A percentile compares a stretch with the other conserved stretches of the same genome.
Evolutionary conservation across 2,113 vertebrate species (phyloP).

Genomic region (Takifugu bimaculatus): DNA sequence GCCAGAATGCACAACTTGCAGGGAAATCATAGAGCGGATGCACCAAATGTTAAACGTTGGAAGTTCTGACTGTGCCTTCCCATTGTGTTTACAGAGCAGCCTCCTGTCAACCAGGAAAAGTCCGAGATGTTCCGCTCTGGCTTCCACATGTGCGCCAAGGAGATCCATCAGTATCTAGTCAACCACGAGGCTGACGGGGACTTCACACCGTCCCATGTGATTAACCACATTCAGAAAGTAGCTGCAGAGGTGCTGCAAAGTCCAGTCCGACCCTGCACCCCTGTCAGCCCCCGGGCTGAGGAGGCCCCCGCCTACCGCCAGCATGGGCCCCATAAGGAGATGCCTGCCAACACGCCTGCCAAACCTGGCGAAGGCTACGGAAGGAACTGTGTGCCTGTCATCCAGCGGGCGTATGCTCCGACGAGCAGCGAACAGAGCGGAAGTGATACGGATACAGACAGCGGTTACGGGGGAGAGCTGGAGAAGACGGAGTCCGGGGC

Average conservation of each 20-base stretch:
- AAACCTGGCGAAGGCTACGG: constrained; percentile 81
- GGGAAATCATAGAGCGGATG: constrained; percentile 68
- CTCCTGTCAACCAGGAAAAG: constrained; percentile 77
- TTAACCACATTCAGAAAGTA: constrained; percentile 87
- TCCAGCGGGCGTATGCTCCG: constrained; percentile 87
- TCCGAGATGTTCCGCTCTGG: constrained; percentile 93
- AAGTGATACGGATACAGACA: constrained; percentile 97
- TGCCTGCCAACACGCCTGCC: constrained; percentile 59
- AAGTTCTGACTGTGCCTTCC: constrained; percentile 46
- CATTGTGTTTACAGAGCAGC: constrained; percentile 69
- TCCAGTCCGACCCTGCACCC: constrained; percentile 62
- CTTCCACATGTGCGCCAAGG: constrained; percentile 95
- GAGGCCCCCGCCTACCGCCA: constrained; percentile 58
- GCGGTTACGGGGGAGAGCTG: constrained; percentile 91
- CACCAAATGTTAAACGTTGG: not conserved
- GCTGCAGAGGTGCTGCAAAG: constrained; percentile 84
- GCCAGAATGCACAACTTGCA: constrained; percentile 9
- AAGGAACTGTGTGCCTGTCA: constrained; percentile 96
- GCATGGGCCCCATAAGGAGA: constrained; percentile 74
- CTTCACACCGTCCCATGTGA: constrained; percentile 80
- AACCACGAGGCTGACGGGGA: constrained; percentile 81
- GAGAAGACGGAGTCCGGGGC: constrained; percentile 81
- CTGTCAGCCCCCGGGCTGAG: constrained; percentile 28
- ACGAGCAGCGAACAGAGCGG: constrained; percentile 89
- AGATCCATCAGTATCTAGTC: constrained; percentile 90